A percentile compares a stretch with the other conserved stretches of the same genome.
These are phyloP conservation scores for Spilosoma lubricipeda DNA, from an alignment of 2,888 invertebrate genomes.

Conservation along the genomic window DNA sequence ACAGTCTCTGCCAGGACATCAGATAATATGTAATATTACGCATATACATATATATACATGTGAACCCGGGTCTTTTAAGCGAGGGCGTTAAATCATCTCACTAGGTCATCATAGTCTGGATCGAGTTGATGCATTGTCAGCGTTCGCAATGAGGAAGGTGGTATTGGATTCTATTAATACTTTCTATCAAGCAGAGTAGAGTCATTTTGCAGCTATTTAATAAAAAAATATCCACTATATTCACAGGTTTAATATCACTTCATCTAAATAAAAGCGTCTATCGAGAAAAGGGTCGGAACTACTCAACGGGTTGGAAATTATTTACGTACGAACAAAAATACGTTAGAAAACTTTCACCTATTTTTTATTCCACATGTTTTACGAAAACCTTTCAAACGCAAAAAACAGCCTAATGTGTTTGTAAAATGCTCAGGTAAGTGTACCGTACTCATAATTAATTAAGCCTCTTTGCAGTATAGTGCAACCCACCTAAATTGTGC, in stretches of 20 bases:
- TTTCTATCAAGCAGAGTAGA: too few species aligned
- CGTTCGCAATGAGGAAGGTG: too few species aligned
- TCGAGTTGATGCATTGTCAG: too few species aligned
- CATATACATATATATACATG: too few species aligned
- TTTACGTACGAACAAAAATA: conserved; percentile 5
- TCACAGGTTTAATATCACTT: background rate
- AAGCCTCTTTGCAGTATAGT: background rate
- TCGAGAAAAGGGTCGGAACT: conserved; percentile 2
- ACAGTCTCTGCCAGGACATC: too few species aligned
- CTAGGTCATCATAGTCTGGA: too few species aligned
- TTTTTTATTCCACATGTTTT: background rate
- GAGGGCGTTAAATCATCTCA: too few species aligned
- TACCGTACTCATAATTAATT: conserved; percentile 3
- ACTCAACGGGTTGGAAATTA: conserved; percentile 6
- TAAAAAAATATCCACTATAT: background rate
- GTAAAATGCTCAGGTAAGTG: background rate
- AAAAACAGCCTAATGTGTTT: conserved; percentile 1
- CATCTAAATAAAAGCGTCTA: background rate
- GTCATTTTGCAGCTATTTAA: background rate
- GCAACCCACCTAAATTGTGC: background rate
- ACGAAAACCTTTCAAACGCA: background rate
- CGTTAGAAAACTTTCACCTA: conserved; percentile 2
- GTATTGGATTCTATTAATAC: too few species aligned
- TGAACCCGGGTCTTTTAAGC: too few species aligned
- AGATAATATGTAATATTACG: too few species aligned